These are phyloP conservation scores for Phylloscopus trochilus DNA, from an alignment of 2,113 vertebrate species.

Conservation along the genomic window DNA sequence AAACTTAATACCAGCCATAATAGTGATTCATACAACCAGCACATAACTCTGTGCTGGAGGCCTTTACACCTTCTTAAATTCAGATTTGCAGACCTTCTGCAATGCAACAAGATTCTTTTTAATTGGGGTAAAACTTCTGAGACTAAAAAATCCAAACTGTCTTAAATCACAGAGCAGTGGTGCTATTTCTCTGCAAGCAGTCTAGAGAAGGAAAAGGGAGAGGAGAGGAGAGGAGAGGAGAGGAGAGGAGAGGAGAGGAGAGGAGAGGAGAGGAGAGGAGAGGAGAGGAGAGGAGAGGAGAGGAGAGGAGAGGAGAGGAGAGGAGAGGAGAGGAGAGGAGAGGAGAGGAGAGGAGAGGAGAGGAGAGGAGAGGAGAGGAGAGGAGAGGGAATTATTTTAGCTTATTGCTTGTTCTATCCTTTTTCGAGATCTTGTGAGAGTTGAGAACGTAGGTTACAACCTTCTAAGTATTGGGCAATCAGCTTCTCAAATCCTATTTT, in stretches of 20 bases:
- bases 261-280: not conserved
- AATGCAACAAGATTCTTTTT: not conserved
- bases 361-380: not conserved
- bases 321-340: not conserved
- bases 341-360: not conserved
- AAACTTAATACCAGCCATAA: slow-evolving; percentile 54
- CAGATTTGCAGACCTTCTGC: slow-evolving; percentile 9
- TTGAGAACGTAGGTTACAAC: slow-evolving; percentile 4
- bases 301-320: not conserved
- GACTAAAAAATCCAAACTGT: not conserved
- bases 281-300: not conserved
- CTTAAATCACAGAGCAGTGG: slow-evolving; percentile 6
- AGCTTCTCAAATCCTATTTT: not conserved
- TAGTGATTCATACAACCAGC: slow-evolving; percentile 18
- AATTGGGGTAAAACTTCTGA: slow-evolving; percentile 20
- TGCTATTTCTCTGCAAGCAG: slow-evolving; percentile 11
- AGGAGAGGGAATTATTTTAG: not conserved
- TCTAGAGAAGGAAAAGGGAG: not conserved
- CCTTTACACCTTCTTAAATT: slow-evolving; percentile 16
- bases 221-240: not conserved
- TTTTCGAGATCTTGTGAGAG: slow-evolving; percentile 33
- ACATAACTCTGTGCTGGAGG: slow-evolving; percentile 20
- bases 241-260: not conserved
- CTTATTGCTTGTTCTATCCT: slow-evolving; percentile 53
- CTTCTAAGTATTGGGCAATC: not conserved